A percentile compares a stretch with the other conserved stretches of the same genome.
Evolutionary conservation across 2,888 invertebrate genomes (phyloP).

Genomic region (Zygaena filipendulae): DNA sequence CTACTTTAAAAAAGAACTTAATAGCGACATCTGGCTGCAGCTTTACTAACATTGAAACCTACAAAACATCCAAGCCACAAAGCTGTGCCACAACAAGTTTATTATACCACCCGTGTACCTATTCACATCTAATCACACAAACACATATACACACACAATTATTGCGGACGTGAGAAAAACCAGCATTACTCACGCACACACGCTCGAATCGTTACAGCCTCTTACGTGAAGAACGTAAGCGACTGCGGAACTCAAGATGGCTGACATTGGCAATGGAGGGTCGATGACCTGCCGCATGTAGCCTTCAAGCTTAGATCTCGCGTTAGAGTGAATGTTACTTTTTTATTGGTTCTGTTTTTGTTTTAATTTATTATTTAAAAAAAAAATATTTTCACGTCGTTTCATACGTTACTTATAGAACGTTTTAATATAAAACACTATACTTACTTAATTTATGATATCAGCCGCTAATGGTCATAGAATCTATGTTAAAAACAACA

Average conservation of each 20-base stretch:
- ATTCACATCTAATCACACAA: conserved; percentile 46
- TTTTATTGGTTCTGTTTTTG: conserved; percentile 46
- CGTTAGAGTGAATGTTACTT: conserved; percentile 64
- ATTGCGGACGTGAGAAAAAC: conserved; percentile 61
- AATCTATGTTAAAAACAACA: no score
- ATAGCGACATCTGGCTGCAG: no score
- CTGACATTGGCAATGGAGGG: conserved; percentile 68
- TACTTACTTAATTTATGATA: no score
- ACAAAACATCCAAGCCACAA: no score
- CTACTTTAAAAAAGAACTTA: no score
- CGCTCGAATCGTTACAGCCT: conserved; percentile 53
- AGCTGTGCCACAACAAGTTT: no score
- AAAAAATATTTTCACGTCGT: no score
- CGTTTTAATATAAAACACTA: no score
- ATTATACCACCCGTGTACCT: conserved; percentile 26
- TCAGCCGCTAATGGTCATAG: no score
- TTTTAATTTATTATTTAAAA: no score
- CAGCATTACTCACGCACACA: conserved; percentile 58
- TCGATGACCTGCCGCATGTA: conserved; percentile 56
- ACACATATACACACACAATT: conserved; percentile 27
- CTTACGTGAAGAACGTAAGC: conserved; percentile 68
- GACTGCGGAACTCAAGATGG: conserved; percentile 67
- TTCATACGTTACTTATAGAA: no score
- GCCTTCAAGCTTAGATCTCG: conserved; percentile 64
- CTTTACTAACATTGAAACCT: no score